Conservation (phyloP, 2,888 invertebrate genomes). For the Fragum sueziense region DNA sequence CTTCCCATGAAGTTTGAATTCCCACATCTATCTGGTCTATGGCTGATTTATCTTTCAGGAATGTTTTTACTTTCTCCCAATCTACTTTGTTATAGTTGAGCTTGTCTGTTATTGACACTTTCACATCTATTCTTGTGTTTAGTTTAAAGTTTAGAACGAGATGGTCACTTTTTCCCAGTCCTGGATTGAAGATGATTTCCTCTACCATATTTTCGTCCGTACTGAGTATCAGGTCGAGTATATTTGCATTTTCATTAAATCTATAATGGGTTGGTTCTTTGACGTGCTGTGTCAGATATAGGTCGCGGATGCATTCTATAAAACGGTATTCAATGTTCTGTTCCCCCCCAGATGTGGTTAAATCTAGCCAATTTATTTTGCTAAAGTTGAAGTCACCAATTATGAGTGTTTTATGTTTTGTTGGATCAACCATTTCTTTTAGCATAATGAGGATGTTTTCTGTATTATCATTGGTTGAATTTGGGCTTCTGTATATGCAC, state of each 20-base stretch:
- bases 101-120: neutral
- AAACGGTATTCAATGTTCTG: neutral
- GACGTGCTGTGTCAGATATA: neutral
- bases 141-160: neutral
- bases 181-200: neutral
- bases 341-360: neutral
- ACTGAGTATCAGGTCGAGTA: neutral
- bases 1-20: neutral
- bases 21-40: too few species aligned
- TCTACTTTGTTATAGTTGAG: neutral
- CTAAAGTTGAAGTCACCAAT: neutral
- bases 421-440: neutral
- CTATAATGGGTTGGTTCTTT: neutral
- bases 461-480: neutral
- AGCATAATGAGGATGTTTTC: neutral
- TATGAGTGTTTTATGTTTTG: neutral
- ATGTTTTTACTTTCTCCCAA: neutral
- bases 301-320: neutral
- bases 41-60: neutral
- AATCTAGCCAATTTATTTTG: neutral
- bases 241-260: neutral
- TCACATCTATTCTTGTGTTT: neutral
- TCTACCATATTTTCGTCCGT: neutral
- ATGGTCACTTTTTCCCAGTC: neutral
- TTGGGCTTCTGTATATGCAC: neutral